These are phyloP conservation scores for Anoplophora glabripennis DNA, from an alignment of 1,140 invertebrate species.

Conservation along the genomic window DNA sequence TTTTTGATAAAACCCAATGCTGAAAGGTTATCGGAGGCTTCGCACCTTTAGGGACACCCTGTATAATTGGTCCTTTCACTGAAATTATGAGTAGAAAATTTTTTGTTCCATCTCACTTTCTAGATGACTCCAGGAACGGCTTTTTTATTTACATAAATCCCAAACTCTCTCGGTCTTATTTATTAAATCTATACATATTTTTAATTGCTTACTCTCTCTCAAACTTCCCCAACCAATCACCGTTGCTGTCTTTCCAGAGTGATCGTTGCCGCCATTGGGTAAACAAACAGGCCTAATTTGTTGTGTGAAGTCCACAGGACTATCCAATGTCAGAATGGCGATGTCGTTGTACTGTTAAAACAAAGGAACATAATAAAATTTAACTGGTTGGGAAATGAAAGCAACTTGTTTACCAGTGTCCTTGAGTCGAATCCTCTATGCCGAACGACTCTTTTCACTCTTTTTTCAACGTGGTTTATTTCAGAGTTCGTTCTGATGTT, in stretches of 20 bases:
- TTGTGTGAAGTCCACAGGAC: slow-evolving; percentile 70
- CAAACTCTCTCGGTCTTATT: too few species aligned
- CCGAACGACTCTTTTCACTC: slow-evolving; percentile 76
- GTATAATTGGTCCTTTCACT: too few species aligned
- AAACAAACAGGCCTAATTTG: slow-evolving; percentile 81
- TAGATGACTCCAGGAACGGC: too few species aligned
- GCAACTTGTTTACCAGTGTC: slow-evolving; percentile 61
- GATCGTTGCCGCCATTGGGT: slow-evolving; percentile 60
- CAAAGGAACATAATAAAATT: neutral
- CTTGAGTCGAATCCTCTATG: slow-evolving; percentile 80
- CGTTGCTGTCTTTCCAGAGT: slow-evolving; percentile 67
- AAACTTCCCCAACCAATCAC: slow-evolving; percentile 85
- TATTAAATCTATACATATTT: too few species aligned
- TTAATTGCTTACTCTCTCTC: slow-evolving; percentile 70
- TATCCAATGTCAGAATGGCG: slow-evolving; percentile 77
- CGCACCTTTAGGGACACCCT: too few species aligned
- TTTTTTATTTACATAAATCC: too few species aligned
- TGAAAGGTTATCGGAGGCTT: too few species aligned
- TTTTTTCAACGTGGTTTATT: slow-evolving; percentile 69
- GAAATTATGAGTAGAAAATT: too few species aligned
- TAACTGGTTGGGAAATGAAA: neutral
- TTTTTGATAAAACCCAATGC: too few species aligned
- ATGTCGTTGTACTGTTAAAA: slow-evolving; percentile 77
- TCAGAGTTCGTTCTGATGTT: slow-evolving; percentile 73
- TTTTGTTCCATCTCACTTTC: too few species aligned